phyloP scores from a whole-genome alignment of 1,140 invertebrate genomes.

The Luehdorfia chinensis region DNA sequence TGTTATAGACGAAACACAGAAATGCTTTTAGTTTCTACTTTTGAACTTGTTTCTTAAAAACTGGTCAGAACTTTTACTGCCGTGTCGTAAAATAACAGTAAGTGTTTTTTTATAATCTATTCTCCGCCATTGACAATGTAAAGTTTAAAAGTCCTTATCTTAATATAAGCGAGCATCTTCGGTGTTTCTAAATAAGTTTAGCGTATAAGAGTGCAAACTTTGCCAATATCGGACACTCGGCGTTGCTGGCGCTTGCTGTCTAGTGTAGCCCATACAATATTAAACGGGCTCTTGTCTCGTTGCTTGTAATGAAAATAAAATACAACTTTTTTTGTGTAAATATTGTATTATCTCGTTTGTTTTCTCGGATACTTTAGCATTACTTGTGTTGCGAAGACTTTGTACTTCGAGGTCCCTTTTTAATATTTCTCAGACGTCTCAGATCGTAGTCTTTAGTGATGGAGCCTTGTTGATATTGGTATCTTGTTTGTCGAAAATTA shows the following conservation, averaged over 20 bases:
- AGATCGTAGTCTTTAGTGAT: too few relatives aligned
- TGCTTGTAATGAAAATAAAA: constrained; percentile 1
- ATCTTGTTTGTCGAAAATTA: too few relatives aligned
- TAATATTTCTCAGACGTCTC: too few relatives aligned
- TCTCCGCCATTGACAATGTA: not conserved
- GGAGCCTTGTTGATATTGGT: too few relatives aligned
- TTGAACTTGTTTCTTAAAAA: not conserved
- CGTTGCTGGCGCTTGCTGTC: not conserved
- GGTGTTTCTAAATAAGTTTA: constrained; percentile 11
- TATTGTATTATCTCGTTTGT: not conserved
- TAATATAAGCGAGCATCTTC: not conserved
- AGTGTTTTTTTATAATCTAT: not conserved
- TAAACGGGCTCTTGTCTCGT: constrained; percentile 9
- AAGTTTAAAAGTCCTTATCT: constrained; percentile 10
- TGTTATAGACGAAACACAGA: not conserved
- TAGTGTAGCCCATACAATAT: constrained; percentile 19
- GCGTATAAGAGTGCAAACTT: constrained; percentile 15
- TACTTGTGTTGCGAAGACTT: too few relatives aligned
- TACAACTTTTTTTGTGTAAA: constrained; percentile 5
- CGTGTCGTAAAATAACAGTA: too few relatives aligned
- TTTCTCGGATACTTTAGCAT: too few relatives aligned
- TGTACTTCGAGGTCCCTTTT: too few relatives aligned
- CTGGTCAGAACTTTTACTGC: too few relatives aligned
- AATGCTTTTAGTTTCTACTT: not conserved
- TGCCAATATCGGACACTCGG: constrained; percentile 25